Base-by-base conservation (phyloP, 2,113 vertebrate species). In the Apteryx mantelli region DNA sequence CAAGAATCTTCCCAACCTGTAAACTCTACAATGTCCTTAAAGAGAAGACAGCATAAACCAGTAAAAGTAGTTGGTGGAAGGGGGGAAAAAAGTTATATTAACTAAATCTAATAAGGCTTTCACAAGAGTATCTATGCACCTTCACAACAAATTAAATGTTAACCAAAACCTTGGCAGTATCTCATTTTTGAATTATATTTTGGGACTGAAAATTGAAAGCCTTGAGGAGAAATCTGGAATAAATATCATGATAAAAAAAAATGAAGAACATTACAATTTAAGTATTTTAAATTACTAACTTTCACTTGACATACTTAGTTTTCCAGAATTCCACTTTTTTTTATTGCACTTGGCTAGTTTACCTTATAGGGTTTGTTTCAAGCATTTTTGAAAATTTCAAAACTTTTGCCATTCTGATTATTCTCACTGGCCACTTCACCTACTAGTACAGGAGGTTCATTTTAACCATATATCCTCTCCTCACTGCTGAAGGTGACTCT, bases 11-110 rank as follows among this genome's bases (percentile, higher is more conserved):
- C 13, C 60, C 24, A 17, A 28, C 9, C 13, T 64, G 24, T 24
- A 64, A 68, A 69, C 0, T 2, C 21, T 18, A 63, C 4, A 11
- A 63, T 44, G 42, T 32, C 13, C 46, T 79, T 32, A 25, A 26
- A 21, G 42, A 53, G 13, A 12, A 26, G 6, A 70, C 0, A 1
- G 13, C 0, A 1, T 13, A 66, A 64, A 38, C 56, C 24, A 46
- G 42, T 69, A 58, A 46, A 8, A 60, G 10, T 14, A 83, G 34
- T 64, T 40, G 25, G n/a, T 16, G 20, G 5, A 79, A 48, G 17
- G 34, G 17, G 28, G 21, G 36, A 38, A 53, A 52, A 46, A 40
- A 17, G 8, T 28, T 9, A 3, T 42, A 25, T 25, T 65, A 69
- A 15, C 26, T 63, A 44, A 44, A 38, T 21, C 13, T 25, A 32